Evolutionary conservation across 2,797 vertebrate species (phyloP).

Genomic region (Megalops cyprinoides): DNA sequence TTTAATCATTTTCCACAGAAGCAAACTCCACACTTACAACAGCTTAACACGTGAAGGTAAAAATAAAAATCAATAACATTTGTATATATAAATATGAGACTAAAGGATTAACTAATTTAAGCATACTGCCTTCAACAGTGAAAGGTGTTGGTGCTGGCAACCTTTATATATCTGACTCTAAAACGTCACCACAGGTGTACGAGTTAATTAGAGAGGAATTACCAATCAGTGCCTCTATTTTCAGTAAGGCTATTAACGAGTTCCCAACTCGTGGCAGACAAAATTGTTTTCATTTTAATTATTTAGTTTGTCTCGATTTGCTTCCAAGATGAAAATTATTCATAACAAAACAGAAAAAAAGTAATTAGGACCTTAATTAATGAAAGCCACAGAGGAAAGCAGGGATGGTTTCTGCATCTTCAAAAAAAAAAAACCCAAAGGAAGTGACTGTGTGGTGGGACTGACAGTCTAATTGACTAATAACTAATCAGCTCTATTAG

Average conservation of each 20-base stretch:
- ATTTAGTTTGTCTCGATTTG: conserved; percentile 1
- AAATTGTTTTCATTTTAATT: conserved; percentile 1
- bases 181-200: not conserved
- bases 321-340: not conserved
- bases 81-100: not conserved
- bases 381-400: conserved; percentile 1
- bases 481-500: conserved; percentile 30
- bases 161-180: not conserved
- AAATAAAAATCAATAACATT: no score
- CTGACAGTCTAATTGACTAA: no score
- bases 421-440: not conserved
- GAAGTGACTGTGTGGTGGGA: no score
- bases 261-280: not conserved
- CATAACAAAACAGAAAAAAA: conserved; percentile 2
- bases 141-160: not conserved
- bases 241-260: not conserved
- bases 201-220: not conserved
- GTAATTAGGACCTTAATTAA: conserved; percentile 3
- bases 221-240: not conserved
- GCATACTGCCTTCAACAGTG: not conserved
- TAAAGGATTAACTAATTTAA: not conserved
- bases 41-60: no score
- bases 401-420: not conserved
- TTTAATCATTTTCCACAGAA: no score
- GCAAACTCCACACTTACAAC: no score